Evolutionary conservation across 1,140 invertebrate species (phyloP).

Genomic region (Ceratosolen solmsi): DNA sequence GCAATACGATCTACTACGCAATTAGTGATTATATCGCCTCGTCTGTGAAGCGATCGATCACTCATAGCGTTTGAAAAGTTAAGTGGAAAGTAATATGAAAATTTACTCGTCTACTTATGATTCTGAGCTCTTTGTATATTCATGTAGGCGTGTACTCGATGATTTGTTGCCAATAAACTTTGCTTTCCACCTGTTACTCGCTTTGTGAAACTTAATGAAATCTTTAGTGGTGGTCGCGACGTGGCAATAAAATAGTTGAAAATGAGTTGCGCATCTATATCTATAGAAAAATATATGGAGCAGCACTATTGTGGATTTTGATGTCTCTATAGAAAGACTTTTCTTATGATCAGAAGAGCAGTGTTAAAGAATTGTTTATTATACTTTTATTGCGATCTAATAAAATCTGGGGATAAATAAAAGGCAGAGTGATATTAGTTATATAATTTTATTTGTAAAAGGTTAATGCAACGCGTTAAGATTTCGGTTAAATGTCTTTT

Average conservation of each 20-base stretch:
- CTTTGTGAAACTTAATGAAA: conserved; percentile 33
- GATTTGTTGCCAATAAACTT: conserved; percentile 38
- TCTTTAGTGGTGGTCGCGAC: conserved; percentile 7
- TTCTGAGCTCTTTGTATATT: background rate
- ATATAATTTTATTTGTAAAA: too few relatives aligned
- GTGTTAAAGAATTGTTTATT: too few relatives aligned
- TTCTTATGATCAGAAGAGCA: too few relatives aligned
- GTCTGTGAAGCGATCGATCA: background rate
- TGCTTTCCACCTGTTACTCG: background rate
- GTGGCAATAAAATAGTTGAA: conserved; percentile 29
- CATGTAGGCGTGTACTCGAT: background rate
- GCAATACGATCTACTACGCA: background rate
- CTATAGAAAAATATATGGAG: background rate
- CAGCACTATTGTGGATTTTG: background rate
- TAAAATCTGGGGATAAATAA: too few relatives aligned
- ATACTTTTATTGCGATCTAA: too few relatives aligned
- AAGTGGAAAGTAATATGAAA: background rate
- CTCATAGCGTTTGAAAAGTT: background rate
- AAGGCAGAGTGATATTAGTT: too few relatives aligned
- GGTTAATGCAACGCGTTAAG: too few relatives aligned
- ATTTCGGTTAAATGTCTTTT: too few relatives aligned
- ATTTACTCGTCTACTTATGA: background rate
- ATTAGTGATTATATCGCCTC: background rate
- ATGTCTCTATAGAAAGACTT: background rate
- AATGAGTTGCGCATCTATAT: background rate